Base-by-base conservation (phyloP, 2,113 vertebrate genomes). In the Otus sunia region DNA sequence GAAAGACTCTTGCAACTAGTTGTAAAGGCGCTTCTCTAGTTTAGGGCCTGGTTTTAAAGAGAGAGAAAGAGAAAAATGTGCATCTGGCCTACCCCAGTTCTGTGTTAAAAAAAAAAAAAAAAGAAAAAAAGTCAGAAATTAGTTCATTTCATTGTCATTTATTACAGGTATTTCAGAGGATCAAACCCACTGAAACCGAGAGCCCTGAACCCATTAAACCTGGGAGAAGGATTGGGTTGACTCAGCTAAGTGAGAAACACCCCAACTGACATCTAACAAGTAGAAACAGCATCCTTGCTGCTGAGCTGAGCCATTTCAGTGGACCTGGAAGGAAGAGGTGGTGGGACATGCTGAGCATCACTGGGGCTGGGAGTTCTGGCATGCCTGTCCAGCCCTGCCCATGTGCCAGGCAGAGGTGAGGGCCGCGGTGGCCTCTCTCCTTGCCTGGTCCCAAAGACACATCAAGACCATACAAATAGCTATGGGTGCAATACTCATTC, bases 381-480 rank as follows among this genome's bases (percentile, higher is more conserved):
- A 53, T 27, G 17, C 41, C 62, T 22, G 1, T 8, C 37, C 34
- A 37, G 67, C 22, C 32, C 50, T 27, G 12, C 23, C 45, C 18
- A 1, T 0, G 11, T 0, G 8, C 15, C 39, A 4, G 41, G 53
- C 71, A 32, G 79, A 23, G 64, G 55, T 0, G 5, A 16, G 30
- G 41, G 62, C 30, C 43, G 32, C 4, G 6, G 71, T 8, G 49
- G 19, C 10, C 27, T 19, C 32, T 36, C 26, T 50, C 60, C 37
- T 36, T 7, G 34, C 25, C 6, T 2, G n/a, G 32, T 45, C 23
- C 37, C 21, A 21, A 27, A 37, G 75, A 23, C 62, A 20, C 17
- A 11, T 2, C 8, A 16, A 34, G 43, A n/a, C n/a, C 37, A 39
- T n/a, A 5, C 18, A 7, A 6, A 32, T 1, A 3, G 15, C 43